Percentiles rank a stretch among this genome's conserved stretches.
These are phyloP conservation scores for Alviniconcha strummeri DNA, from an alignment of 2,888 invertebrate genomes.

Conservation along the genomic window DNA sequence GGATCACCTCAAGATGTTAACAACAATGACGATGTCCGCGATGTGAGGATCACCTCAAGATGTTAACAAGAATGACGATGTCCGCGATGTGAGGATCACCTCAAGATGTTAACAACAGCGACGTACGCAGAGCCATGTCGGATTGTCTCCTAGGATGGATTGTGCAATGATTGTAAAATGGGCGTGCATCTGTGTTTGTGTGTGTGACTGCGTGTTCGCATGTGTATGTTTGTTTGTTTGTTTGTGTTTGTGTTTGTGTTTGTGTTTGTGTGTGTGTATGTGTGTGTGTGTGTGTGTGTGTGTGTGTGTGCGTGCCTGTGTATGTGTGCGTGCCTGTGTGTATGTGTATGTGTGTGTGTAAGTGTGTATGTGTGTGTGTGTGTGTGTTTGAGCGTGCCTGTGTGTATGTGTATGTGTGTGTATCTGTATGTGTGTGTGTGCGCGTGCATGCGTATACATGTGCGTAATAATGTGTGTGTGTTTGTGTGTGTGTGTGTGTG, in stretches of 20 bases:
- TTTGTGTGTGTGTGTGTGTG: conserved; percentile 8
- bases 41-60: background rate
- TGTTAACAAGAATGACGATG: no score
- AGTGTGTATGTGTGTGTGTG: background rate
- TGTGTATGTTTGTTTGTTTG: background rate
- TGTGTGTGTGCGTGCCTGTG: background rate
- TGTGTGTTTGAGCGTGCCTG: background rate
- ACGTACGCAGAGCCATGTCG: background rate
- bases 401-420: background rate
- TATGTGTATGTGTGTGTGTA: background rate
- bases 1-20: no score
- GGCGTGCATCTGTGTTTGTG: background rate
- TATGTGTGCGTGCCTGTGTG: background rate
- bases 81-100: no score
- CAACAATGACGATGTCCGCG: background rate
- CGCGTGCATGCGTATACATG: background rate
- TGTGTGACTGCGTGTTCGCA: background rate
- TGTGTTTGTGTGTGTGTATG: background rate
- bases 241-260: background rate
- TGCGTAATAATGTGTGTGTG: background rate
- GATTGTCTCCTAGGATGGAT: no score
- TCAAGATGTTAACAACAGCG: background rate
- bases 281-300: conserved; percentile 9
- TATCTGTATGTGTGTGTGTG: background rate
- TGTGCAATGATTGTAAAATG: background rate